Evolutionary conservation across 2,797 vertebrate genomes (phyloP), one percentile per base, ranked within the genome.

Genomic region (Mallotus villosus): DNA sequence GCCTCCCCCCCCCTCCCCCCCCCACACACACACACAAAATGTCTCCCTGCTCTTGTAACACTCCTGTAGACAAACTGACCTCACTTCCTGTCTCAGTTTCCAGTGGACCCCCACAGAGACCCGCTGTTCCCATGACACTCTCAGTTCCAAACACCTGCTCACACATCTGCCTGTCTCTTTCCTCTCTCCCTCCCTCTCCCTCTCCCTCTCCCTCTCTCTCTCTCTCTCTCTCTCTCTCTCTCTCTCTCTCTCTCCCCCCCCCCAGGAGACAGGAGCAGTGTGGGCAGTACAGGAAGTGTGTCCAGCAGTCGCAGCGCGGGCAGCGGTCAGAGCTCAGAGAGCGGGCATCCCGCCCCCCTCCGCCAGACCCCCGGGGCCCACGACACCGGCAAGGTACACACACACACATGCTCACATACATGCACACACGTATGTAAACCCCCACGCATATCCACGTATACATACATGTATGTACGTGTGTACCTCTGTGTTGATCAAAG

Each of bases 281-380:
- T 97, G 53, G 95, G 95, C 82, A 97, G 96, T 0, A 91, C 95
- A 0, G 93, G 95, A 87, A 76, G 96, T 0, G 94, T 94, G 3
- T 94, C 94, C 82, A 97, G 95, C 89, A 95, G 93, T 78, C 95
- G 96, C 80, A 97, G 96, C 0, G 95, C 95, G 0, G 96, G 96
- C 70, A 97, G 96, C 0, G 96, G 96, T 34, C 96, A 97, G 88
- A 97, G 96, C 90, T 94, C 93, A 0, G 96, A 97, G 80, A 95
- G 95, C 67, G 83, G 90, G 86, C 93, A 92, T 0, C 68, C 41
- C 82, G 79, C 4, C 67, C 25, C 11, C 81, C 81, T 2, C 27
- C 29, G 22, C 49, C 65, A 66, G 64, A 67, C 55, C 37, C 37
- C 37, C 14, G 74, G 74, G 5, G 19, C 24, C 1, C 70, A 61